These are phyloP conservation scores for Caerostris extrusa DNA, from an alignment of 1,140 invertebrate species.

Conservation along the genomic window DNA sequence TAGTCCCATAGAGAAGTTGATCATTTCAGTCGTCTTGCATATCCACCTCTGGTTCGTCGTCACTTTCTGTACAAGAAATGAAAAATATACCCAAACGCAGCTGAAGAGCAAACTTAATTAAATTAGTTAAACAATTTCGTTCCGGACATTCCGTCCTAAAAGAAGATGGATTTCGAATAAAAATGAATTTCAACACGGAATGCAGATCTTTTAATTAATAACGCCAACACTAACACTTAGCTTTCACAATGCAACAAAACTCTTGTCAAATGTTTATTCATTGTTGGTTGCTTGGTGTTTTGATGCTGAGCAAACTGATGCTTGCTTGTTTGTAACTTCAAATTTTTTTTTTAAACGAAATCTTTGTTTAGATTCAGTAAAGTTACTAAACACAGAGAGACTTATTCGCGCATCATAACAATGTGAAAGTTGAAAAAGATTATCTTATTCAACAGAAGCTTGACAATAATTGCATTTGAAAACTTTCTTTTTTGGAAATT, in stretches of 20 bases:
- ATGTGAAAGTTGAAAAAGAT: no score
- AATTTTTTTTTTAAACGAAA: no score
- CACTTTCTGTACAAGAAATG: not conserved
- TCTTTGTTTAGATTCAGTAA: no score
- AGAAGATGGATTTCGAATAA: not conserved
- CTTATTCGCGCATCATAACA: no score
- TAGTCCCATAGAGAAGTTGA: not conserved
- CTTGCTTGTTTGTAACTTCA: no score
- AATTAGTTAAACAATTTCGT: not conserved
- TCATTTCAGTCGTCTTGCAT: not conserved
- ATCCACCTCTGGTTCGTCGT: not conserved
- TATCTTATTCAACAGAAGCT: no score
- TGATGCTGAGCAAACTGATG: not conserved
- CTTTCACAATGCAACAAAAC: not conserved
- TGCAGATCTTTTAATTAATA: not conserved
- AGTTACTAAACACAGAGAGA: no score
- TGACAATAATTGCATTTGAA: no score
- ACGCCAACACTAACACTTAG: not conserved
- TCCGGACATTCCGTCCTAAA: not conserved
- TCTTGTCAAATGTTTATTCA: not conserved
- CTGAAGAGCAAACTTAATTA: slow-evolving; percentile 5
- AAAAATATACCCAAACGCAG: not conserved
- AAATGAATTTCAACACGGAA: not conserved
- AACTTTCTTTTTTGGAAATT: no score
- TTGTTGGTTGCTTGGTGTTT: not conserved